Percentiles rank a stretch among this genome's conserved stretches.
Evolutionary conservation across 2,797 vertebrate species (phyloP).

Genomic region (Chanos chanos): DNA sequence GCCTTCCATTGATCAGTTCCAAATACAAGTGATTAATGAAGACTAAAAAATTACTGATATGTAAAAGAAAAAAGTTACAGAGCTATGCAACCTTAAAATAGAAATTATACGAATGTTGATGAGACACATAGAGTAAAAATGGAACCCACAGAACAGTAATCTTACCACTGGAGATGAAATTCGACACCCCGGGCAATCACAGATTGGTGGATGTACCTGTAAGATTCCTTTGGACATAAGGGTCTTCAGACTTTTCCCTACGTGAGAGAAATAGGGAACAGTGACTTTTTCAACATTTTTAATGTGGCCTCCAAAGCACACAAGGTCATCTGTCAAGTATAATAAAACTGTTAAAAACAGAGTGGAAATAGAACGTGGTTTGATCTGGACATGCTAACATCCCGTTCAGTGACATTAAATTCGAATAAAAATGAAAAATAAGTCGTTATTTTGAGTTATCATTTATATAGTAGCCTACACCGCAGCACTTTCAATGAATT

Average conservation of each 20-base stretch:
- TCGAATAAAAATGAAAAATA: no score
- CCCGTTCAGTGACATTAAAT: no score
- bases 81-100: no score
- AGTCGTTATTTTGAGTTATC: no score
- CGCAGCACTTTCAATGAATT: no score
- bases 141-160: slow-evolving; percentile 57
- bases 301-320: no score
- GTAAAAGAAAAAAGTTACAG: no score
- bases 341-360: no score
- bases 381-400: no score
- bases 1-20: no score
- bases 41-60: neutral
- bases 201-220: slow-evolving; percentile 99
- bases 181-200: slow-evolving; percentile 97
- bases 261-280: slow-evolving; percentile 31
- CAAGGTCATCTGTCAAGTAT: neutral
- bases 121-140: slow-evolving; percentile 3
- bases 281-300: neutral
- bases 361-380: no score
- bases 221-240: slow-evolving; percentile 99
- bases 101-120: neutral
- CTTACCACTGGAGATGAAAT: slow-evolving; percentile 99
- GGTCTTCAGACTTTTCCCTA: slow-evolving; percentile 99
- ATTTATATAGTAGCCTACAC: no score
- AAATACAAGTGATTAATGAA: neutral